These are phyloP conservation scores for Sphenopsis melanotis DNA, from an alignment of 2,797 vertebrate species.

Conservation along the genomic window DNA sequence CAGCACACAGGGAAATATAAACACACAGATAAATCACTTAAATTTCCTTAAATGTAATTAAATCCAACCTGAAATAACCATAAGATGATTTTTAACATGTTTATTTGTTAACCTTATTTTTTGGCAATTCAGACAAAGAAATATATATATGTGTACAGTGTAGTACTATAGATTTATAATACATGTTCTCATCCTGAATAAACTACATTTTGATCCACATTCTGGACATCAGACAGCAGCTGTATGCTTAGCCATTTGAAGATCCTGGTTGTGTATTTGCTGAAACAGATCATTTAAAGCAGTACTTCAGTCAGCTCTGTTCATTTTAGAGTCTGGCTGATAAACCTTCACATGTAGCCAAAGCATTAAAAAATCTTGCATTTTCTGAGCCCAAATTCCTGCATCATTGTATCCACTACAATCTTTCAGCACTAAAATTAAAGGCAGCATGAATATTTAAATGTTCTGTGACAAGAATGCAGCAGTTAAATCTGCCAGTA, in stretches of 20 bases:
- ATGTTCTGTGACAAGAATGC: neutral
- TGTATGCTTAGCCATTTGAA: neutral
- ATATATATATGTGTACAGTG: neutral
- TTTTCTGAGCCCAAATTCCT: neutral
- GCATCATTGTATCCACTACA: neutral
- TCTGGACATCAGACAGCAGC: neutral
- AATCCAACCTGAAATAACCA: neutral
- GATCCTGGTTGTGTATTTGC: neutral
- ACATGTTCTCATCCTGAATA: neutral
- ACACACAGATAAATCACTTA: neutral
- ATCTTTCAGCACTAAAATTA: conserved; percentile 15
- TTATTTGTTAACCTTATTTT: neutral
- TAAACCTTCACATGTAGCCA: neutral
- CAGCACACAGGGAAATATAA: neutral
- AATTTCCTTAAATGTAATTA: neutral
- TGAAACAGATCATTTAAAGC: neutral
- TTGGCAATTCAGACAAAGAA: neutral
- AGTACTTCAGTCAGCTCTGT: neutral
- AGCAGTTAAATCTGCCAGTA: neutral
- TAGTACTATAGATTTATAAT: neutral
- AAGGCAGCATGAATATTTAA: conserved; percentile 38
- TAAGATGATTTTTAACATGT: neutral
- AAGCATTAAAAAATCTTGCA: neutral
- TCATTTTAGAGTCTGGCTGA: neutral
- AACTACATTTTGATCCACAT: neutral